Conservation (phyloP, 2,797 vertebrate species). For the Gadopsis marmoratus region DNA sequence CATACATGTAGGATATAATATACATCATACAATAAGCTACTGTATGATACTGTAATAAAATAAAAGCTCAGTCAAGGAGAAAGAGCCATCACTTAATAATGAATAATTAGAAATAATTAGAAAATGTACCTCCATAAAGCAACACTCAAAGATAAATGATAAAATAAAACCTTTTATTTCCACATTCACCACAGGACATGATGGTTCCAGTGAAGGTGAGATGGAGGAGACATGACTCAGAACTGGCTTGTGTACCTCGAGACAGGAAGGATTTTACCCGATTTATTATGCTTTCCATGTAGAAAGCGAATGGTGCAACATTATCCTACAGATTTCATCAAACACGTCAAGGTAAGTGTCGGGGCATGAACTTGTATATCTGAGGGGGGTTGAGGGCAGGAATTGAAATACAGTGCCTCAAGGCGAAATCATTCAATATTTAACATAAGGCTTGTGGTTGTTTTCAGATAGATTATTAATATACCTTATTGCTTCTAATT, state of each 20-base stretch:
- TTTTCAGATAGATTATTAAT: conserved; percentile 4
- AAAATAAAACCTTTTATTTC: not conserved
- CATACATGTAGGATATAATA: not conserved
- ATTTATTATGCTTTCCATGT: not conserved
- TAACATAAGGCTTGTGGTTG: not conserved
- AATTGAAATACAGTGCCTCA: not conserved
- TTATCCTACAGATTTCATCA: conserved; percentile 22
- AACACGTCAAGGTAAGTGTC: conserved; percentile 1
- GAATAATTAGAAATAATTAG: not conserved
- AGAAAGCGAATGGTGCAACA: conserved; percentile 1
- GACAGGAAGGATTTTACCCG: not conserved
- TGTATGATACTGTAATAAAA: not conserved
- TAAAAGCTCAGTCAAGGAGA: not conserved
- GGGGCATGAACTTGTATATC: not conserved
- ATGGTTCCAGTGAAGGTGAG: not conserved
- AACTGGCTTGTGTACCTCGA: not conserved
- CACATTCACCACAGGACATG: not conserved
- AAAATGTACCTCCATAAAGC: not conserved
- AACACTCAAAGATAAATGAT: not conserved
- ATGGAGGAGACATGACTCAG: not conserved
- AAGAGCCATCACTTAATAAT: not conserved
- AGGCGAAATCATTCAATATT: conserved; percentile 8
- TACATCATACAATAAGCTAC: not conserved
- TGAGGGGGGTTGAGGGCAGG: not conserved
- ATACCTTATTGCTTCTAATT: not conserved